phyloP scores from a whole-genome alignment of 2,797 vertebrate genomes.

The Natrix natrix region DNA sequence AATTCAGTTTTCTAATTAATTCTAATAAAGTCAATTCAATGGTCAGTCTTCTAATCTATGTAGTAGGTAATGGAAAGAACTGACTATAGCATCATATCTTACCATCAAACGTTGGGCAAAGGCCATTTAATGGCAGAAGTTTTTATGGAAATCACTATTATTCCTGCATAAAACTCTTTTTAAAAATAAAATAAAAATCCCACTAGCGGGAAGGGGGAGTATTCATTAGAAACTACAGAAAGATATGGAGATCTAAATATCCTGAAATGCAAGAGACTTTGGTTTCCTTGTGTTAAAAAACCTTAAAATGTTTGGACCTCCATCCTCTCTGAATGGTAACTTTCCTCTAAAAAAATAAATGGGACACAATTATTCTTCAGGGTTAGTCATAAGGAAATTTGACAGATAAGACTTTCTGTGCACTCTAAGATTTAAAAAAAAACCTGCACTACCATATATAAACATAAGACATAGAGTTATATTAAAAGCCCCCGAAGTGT shows the following conservation, averaged over 20 bases:
- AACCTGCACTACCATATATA: not conserved
- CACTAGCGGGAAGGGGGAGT: not conserved
- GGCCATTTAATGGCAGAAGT: conserved; percentile 7
- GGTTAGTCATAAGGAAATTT: not conserved
- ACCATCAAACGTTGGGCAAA: conserved; percentile 1
- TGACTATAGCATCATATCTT: not conserved
- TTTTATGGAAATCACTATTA: not conserved
- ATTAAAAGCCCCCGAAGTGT: not conserved
- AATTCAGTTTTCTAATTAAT: not conserved
- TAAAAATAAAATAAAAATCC: not conserved
- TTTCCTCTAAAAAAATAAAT: not conserved
- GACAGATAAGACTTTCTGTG: not conserved
- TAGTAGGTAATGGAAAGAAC: not conserved
- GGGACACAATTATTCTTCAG: not conserved
- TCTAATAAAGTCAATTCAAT: not conserved
- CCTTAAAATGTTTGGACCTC: not conserved
- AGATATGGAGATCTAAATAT: not conserved
- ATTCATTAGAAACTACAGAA: not conserved
- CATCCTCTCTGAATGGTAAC: not conserved
- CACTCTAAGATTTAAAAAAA: not conserved
- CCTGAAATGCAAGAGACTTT: not conserved
- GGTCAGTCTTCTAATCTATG: conserved; percentile 18
- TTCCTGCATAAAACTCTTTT: not conserved
- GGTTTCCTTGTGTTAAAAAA: not conserved
- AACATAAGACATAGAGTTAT: not conserved